Base-by-base conservation (phyloP, 2,888 invertebrate genomes). In the Thymelicus lineola region DNA sequence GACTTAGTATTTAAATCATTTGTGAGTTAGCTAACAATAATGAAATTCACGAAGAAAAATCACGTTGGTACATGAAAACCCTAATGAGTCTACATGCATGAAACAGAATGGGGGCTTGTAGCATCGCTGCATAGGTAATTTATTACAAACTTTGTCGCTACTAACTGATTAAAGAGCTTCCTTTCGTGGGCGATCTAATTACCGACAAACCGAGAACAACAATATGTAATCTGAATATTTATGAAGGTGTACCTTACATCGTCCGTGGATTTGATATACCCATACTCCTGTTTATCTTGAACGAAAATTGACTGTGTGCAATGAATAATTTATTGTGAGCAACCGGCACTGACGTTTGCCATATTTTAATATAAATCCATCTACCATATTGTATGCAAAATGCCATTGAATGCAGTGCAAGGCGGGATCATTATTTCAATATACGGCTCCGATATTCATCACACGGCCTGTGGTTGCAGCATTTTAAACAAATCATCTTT, bases 291-390 rank as follows among this genome's bases (percentile, higher is more conserved):
- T 89, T 90, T 89, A 91, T 91, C 90, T 90, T 87, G 82, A 82
- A 85, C 84, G 82, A 90, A 91, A 93, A 92, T 91, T 91, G 91
- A 91, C 91, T 90, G 83, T 88, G 87, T 85, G 88, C 87, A 86
- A 91, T 93, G 92, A 93, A 93, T 93, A 89, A 93, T 93, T 92
- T 91, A 93, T 93, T 84, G 86, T 90, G 82, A 88, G 86, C 90
- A 90, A 90, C 90, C 89, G 86, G 86, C 84, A 86, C 86, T 93
- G 92, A 92, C 91, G 89, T 90, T 89, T 79, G 88, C 89, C 90
- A 93, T 93, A 92, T 91, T 91, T 93, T 92, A 93, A 92, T 93
- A 93, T 91, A 92, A 92, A 93, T 91, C 91, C 91, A 91, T 93
- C 91, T 87, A 88, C 87, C 89, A 91, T 92, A 93, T 93, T 93